phyloP scores from a whole-genome alignment of 1,140 invertebrate species.

The Bacillus rossius region DNA sequence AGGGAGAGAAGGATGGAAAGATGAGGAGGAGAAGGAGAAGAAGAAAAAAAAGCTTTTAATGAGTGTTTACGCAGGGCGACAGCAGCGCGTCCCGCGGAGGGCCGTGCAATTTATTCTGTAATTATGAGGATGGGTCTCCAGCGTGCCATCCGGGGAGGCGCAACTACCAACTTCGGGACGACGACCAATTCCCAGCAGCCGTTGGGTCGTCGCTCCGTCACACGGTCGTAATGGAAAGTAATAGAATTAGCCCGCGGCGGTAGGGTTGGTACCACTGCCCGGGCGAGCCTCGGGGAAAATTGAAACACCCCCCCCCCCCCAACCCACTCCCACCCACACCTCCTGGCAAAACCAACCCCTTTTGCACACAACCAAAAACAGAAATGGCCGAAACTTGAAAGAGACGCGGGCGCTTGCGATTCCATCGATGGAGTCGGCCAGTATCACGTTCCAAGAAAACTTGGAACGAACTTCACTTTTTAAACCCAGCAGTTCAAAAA shows the following conservation, averaged over 20 bases:
- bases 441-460: too few species aligned
- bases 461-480: too few species aligned
- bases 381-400: too few species aligned
- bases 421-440: too few species aligned
- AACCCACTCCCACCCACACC: too few species aligned
- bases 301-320: background rate
- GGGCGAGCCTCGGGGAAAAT: background rate
- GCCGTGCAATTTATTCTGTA: constrained; percentile 14
- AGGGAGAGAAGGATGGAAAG: background rate
- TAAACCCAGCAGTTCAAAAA: too few species aligned
- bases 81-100: background rate
- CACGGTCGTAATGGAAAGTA: constrained; percentile 13
- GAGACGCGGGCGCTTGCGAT: too few species aligned
- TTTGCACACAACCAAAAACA: too few species aligned
- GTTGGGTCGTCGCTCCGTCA: background rate
- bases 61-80: constrained; percentile 5
- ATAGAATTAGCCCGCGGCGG: constrained; percentile 8
- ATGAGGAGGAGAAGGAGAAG: background rate
- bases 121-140: constrained; percentile 14
- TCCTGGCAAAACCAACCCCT: too few species aligned
- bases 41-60: background rate
- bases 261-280: background rate
- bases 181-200: too few species aligned
- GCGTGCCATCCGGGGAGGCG: constrained; percentile 9
- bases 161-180: too few species aligned